phyloP scores from a whole-genome alignment of 2,113 vertebrate species.

The Microcebus murinus region DNA sequence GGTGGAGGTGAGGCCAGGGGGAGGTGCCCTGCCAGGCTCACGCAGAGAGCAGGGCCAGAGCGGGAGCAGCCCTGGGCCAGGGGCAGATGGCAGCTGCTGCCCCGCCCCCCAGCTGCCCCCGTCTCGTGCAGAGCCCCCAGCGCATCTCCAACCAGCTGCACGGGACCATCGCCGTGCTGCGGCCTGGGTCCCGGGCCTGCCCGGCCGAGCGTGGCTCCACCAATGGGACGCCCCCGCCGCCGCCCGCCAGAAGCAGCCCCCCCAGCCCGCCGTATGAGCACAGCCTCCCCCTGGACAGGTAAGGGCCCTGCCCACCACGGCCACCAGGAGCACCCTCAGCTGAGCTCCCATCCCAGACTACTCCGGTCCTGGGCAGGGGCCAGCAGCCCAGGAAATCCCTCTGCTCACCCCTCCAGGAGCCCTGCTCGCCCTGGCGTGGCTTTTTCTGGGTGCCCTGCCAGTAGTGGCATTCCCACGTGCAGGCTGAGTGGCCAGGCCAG shows the following conservation, averaged over 20 bases:
- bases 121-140: constrained; percentile 81
- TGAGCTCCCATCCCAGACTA: accelerated
- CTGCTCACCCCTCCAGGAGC: not conserved
- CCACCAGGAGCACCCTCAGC: too few species aligned
- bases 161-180: constrained; percentile 85
- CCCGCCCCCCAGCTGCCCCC: not conserved
- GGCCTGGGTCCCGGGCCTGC: constrained; percentile 73
- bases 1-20: not conserved
- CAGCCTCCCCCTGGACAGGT: constrained; percentile 82
- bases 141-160: constrained; percentile 88
- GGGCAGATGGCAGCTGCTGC: accelerated
- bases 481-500: not conserved
- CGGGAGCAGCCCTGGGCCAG: not conserved
- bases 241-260: not conserved
- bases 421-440: not conserved
- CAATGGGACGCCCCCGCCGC: not conserved
- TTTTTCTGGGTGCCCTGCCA: not conserved
- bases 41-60: not conserved
- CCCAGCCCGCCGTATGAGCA: not conserved
- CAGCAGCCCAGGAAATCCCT: not conserved
- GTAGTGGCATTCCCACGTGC: accelerated
- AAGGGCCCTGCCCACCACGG: not conserved
- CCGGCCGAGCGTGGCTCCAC: constrained; percentile 52
- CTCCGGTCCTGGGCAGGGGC: not conserved
- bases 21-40: not conserved